Conservation (phyloP, 30 jellyfish, hydroid and myxozoan species). For the Catostylus mosaicus region DNA sequence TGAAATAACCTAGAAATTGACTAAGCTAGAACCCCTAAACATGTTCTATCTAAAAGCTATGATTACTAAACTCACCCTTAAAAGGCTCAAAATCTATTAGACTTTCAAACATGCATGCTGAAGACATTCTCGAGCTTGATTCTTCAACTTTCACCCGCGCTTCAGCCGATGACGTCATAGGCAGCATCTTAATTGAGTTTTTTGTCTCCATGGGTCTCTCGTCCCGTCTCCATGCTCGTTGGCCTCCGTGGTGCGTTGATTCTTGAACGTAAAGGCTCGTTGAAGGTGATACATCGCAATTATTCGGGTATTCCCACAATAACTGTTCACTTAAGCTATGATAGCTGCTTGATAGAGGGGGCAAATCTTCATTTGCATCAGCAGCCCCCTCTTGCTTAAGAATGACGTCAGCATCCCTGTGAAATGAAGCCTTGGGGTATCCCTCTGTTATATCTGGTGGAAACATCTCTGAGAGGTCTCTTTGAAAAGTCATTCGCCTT, state of each 20-base stretch:
- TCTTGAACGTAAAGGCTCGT: constrained; percentile 74
- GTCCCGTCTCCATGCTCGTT: constrained; percentile 53
- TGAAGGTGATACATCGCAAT: constrained; percentile 82
- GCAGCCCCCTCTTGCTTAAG: constrained; percentile 37
- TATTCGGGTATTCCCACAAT: constrained; percentile 75
- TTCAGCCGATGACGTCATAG: constrained; percentile 12
- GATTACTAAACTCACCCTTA: constrained; percentile 64
- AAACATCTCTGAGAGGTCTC: constrained; percentile 57
- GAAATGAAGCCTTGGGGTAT: constrained; percentile 44
- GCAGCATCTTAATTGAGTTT: not conserved
- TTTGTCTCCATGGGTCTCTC: constrained; percentile 33
- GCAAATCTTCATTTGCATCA: constrained; percentile 19
- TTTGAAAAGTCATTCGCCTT: constrained; percentile 45
- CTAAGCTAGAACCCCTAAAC: too few species aligned
- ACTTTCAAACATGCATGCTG: constrained; percentile 86
- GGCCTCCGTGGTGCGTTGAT: constrained; percentile 31
- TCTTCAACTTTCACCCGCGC: constrained; percentile 34
- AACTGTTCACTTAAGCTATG: constrained; percentile 68
- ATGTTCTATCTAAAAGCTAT: constrained; percentile 36
- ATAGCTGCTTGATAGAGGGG: constrained; percentile 38
- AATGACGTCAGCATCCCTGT: constrained; percentile 35
- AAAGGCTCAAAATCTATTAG: constrained; percentile 82
- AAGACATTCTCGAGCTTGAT: constrained; percentile 21
- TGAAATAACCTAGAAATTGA: too few species aligned
- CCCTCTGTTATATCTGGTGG: constrained; percentile 52